Evolutionary conservation across 2,888 invertebrate species (phyloP).

Genomic region (Nemoura dubitans): DNA sequence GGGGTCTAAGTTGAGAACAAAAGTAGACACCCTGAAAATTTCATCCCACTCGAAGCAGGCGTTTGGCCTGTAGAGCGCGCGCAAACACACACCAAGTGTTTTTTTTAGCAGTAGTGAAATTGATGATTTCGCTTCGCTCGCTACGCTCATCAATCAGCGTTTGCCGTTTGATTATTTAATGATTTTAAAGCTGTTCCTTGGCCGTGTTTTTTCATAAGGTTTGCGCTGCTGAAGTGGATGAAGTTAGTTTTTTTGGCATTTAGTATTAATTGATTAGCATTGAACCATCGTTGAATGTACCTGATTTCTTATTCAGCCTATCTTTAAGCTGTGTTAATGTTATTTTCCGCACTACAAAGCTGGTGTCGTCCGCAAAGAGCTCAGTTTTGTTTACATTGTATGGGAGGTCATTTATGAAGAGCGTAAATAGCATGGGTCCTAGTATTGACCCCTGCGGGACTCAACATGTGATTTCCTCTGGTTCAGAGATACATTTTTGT

Average conservation of each 20-base stretch:
- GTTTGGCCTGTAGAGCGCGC: no score
- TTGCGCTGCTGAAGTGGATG: conserved; percentile 54
- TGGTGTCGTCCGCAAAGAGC: background rate
- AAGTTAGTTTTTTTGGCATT: background rate
- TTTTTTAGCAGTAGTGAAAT: no score
- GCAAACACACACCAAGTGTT: no score
- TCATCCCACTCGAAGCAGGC: no score
- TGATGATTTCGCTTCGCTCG: no score
- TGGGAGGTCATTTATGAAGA: background rate
- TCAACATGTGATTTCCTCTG: background rate
- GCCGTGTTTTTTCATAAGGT: background rate
- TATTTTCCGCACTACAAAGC: background rate
- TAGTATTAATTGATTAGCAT: background rate
- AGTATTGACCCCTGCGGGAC: background rate
- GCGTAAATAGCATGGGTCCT: background rate
- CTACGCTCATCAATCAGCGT: no score
- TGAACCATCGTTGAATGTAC: background rate
- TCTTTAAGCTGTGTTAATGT: no score
- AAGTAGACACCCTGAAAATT: no score
- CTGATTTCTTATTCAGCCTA: background rate
- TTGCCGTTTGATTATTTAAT: no score
- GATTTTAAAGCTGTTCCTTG: no score
- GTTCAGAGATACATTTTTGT: background rate
- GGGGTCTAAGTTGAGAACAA: no score
- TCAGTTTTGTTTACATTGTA: background rate